These are phyloP conservation scores for Oasisia sp. DNA, from an alignment of 2,888 invertebrate species.

Conservation along the genomic window DNA sequence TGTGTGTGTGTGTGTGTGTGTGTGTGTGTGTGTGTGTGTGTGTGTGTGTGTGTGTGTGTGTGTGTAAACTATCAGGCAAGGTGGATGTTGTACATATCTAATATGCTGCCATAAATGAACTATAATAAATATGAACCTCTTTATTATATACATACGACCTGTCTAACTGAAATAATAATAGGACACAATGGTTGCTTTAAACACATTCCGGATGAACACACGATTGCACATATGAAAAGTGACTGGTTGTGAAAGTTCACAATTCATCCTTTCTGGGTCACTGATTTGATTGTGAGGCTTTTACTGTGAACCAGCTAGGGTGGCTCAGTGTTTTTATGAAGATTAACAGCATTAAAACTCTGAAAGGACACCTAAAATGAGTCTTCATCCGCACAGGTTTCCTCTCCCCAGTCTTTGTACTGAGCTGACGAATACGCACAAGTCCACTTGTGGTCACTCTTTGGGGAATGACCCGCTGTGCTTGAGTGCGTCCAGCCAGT, in stretches of 20 bases:
- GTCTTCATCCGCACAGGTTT: background rate
- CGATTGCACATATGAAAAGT: too few relatives aligned
- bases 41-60: background rate
- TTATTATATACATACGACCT: too few relatives aligned
- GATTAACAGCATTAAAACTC: background rate
- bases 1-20: background rate
- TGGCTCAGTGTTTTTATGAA: background rate
- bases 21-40: background rate
- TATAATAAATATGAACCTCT: too few relatives aligned
- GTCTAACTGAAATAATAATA: too few relatives aligned
- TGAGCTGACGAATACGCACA: background rate
- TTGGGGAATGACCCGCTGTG: background rate
- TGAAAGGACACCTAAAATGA: background rate
- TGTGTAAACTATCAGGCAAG: too few relatives aligned
- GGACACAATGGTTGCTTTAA: too few relatives aligned
- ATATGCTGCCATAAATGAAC: too few relatives aligned
- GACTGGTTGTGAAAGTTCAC: too few relatives aligned
- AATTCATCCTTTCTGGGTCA: too few relatives aligned
- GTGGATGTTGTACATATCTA: too few relatives aligned
- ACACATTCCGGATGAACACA: too few relatives aligned
- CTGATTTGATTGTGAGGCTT: background rate
- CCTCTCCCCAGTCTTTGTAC: background rate
- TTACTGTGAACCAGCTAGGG: background rate
- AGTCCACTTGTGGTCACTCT: background rate
- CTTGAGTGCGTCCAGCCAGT: constrained; percentile 2